A percentile compares a stretch with the other conserved stretches of the same genome.
Evolutionary conservation across 2,888 invertebrate genomes (phyloP).

Genomic region (Lypha dubia): DNA sequence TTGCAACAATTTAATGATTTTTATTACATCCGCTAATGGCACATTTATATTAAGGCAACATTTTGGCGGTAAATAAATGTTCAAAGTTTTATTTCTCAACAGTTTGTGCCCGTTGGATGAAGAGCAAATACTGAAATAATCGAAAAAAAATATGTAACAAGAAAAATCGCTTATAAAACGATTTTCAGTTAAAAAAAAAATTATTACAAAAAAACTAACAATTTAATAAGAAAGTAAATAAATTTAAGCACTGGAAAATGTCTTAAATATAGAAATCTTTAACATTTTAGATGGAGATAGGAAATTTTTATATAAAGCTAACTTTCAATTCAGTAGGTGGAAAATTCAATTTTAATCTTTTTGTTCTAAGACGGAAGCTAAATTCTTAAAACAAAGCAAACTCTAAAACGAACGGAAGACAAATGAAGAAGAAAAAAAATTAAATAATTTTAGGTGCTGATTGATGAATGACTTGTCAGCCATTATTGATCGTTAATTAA

Average conservation of each 20-base stretch:
- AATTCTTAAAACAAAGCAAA: constrained; percentile 21
- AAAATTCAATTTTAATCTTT: constrained; percentile 56
- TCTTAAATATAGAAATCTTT: background rate
- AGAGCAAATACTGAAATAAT: constrained; percentile 35
- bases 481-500: constrained; percentile 70
- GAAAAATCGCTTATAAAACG: constrained; percentile 51
- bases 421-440: background rate
- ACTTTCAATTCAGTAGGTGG: constrained; percentile 30
- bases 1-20: constrained; percentile 72
- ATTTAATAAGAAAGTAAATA: background rate
- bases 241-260: constrained; percentile 1
- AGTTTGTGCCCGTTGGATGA: constrained; percentile 12
- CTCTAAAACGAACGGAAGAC: constrained; percentile 9
- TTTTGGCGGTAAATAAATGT: constrained; percentile 72
- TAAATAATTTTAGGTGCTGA: constrained; percentile 51
- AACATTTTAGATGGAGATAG: background rate
- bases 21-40: constrained; percentile 75
- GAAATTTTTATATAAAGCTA: background rate
- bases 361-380: constrained; percentile 40
- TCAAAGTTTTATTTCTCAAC: constrained; percentile 57
- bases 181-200: constrained; percentile 34
- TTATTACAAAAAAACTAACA: background rate
- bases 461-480: constrained; percentile 62
- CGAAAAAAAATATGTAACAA: too few species aligned
- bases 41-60: constrained; percentile 73